These are phyloP conservation scores for Ataeniobius toweri DNA, from an alignment of 2,797 vertebrate species.

Conservation along the genomic window DNA sequence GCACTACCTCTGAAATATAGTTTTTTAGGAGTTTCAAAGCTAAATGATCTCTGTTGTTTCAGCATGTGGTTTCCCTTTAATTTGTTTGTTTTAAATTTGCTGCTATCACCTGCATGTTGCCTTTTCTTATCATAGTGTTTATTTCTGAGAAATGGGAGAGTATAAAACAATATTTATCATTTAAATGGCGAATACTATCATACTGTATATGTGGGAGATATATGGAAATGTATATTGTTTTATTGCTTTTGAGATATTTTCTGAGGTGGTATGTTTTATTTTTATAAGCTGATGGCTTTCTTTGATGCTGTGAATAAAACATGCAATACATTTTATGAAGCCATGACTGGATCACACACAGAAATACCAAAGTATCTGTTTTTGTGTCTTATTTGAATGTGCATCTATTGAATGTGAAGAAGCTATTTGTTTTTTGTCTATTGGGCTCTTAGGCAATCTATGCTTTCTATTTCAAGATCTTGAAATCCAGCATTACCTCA, in stretches of 20 bases:
- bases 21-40: constrained; percentile 13
- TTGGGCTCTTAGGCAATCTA: background rate
- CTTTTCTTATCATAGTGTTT: constrained; percentile 61
- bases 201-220: constrained; percentile 41
- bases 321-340: constrained; percentile 55
- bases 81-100: constrained; percentile 60
- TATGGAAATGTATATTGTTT: constrained; percentile 51
- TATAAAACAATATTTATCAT: constrained; percentile 22
- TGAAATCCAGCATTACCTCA: background rate
- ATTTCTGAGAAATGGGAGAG: constrained; percentile 34
- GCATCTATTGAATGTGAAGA: background rate
- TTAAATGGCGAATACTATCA: constrained; percentile 43
- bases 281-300: constrained; percentile 56
- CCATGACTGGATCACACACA: background rate
- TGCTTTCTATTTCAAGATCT: background rate
- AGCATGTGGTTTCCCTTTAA: constrained; percentile 31
- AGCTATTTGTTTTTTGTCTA: background rate
- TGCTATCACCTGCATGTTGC: constrained; percentile 79
- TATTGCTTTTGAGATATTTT: constrained; percentile 33
- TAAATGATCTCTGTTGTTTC: constrained; percentile 10
- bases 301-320: constrained; percentile 53
- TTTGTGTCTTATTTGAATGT: constrained; percentile 1
- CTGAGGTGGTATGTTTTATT: constrained; percentile 56
- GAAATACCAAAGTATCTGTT: background rate
- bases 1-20: constrained; percentile 49